Conservation (phyloP, 2,797 vertebrate genomes). For the Urocyon cinereoargenteus region DNA sequence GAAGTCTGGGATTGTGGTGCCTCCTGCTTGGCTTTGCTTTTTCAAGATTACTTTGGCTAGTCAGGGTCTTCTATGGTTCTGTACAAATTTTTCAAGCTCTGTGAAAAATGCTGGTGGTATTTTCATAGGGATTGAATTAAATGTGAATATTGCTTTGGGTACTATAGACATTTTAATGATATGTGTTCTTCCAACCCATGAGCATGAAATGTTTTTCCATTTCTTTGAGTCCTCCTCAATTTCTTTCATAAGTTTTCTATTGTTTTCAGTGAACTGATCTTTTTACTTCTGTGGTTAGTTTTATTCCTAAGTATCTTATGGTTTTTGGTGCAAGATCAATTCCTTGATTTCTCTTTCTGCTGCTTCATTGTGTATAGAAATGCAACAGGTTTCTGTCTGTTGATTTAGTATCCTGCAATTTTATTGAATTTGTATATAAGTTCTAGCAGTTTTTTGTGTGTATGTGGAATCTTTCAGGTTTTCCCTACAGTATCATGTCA, state of each 20-base stretch:
- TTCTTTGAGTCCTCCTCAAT: not conserved
- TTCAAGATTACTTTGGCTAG: not conserved
- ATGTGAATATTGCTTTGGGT: not conserved
- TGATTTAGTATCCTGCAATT: not conserved
- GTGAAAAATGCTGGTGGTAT: not conserved
- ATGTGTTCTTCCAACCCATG: not conserved
- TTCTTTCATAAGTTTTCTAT: not conserved
- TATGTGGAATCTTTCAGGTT: not conserved
- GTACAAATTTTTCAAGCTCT: not conserved
- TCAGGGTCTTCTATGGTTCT: not conserved
- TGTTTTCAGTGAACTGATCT: not conserved
- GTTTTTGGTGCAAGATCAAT: not conserved
- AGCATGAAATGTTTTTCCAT: not conserved
- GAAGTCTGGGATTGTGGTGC: not conserved
- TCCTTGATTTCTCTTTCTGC: not conserved
- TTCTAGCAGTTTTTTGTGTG: not conserved
- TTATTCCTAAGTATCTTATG: not conserved
- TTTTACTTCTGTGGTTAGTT: not conserved
- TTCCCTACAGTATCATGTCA: not conserved
- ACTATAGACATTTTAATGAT: not conserved
- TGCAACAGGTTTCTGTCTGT: not conserved
- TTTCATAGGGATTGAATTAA: not conserved
- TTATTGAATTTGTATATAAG: not conserved
- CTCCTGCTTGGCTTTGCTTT: not conserved
- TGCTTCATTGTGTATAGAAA: not conserved